A percentile compares a stretch with the other conserved stretches of the same genome.
These are phyloP conservation scores for Sprattus sprattus DNA, from an alignment of 2,113 vertebrate species.

Conservation along the genomic window DNA sequence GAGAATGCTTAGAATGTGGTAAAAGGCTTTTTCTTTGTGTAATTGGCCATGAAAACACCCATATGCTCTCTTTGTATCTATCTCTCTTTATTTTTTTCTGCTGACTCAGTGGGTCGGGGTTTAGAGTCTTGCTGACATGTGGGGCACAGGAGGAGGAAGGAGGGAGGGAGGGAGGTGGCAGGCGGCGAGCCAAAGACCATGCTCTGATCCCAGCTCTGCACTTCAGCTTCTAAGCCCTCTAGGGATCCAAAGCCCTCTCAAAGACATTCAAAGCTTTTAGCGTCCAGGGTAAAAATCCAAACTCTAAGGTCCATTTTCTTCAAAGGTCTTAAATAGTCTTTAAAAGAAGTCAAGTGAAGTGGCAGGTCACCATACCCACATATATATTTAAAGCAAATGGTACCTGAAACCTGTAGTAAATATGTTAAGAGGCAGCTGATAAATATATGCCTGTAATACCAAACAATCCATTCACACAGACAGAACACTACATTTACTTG, in stretches of 20 bases:
- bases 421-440: not conserved
- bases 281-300: not conserved
- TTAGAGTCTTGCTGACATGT: not conserved
- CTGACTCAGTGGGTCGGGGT: not conserved
- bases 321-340: not conserved
- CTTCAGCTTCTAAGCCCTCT: not conserved
- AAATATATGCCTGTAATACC: not conserved
- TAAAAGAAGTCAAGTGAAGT: not conserved
- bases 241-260: not conserved
- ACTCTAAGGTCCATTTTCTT: not conserved
- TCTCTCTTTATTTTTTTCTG: not conserved
- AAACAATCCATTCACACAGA: not conserved
- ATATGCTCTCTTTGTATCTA: not conserved
- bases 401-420: not conserved
- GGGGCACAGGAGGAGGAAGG: not conserved
- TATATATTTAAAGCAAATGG: not conserved
- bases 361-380: not conserved
- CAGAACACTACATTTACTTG: not conserved
- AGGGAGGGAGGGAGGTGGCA: not conserved
- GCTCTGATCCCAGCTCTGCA: not conserved
- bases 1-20: not conserved
- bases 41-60: slow-evolving; percentile 14
- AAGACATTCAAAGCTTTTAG: not conserved
- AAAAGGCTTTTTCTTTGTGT: slow-evolving; percentile 15
- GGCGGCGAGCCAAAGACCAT: not conserved